Base-by-base conservation (phyloP, 1,140 invertebrate genomes). In the Sinella curviseta region DNA sequence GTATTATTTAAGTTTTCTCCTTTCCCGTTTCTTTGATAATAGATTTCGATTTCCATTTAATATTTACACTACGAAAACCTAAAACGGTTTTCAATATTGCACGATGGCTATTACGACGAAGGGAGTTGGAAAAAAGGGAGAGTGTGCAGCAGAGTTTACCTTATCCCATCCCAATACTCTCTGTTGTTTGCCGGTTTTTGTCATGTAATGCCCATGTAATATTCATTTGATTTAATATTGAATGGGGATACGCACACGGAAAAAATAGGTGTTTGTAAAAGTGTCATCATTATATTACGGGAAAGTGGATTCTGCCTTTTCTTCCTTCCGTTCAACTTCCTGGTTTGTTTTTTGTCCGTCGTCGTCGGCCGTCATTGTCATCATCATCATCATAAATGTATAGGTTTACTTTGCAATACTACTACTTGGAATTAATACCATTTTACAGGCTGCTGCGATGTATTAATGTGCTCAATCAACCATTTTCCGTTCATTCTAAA, bases 171-270 rank as follows among this genome's bases (percentile, higher is more conserved):
- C n/a, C n/a, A n/a, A n/a, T n/a, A n/a, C n/a, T n/a, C n/a, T n/a
- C 39, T 48, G 4, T 48, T 48, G 39, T 48, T 17, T 48, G 17
- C 39, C 39, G 17, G 39, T 17, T 60, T 26, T 17, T 26, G 57
- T 60, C 57, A 60, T 60, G 57, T 60, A 60, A 60, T 60, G 57
- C 57, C 24, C 57, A 60, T 60, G 57, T 60, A 60, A 60, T 60
- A 60, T 60, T 60, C 24, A 60, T 60, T 17, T 60, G 57, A 60
- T 60, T 60, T 26, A 60, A 60, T 60, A 26, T 60, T 60, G 14
- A 14, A 26, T 60, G 24, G 24, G 8, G 24, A 8, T 26, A 8
- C 24, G 12, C 4, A 60, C 12, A 3, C 57, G 31, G 26, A 33
- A 33, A 70, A 70, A 70, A 33, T 31, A 70, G 65, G 65, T 70